Percentiles rank a stretch among this genome's conserved stretches.
These are phyloP conservation scores for Marmota flaviventris DNA, from an alignment of 2,113 vertebrate species.

Conservation along the genomic window DNA sequence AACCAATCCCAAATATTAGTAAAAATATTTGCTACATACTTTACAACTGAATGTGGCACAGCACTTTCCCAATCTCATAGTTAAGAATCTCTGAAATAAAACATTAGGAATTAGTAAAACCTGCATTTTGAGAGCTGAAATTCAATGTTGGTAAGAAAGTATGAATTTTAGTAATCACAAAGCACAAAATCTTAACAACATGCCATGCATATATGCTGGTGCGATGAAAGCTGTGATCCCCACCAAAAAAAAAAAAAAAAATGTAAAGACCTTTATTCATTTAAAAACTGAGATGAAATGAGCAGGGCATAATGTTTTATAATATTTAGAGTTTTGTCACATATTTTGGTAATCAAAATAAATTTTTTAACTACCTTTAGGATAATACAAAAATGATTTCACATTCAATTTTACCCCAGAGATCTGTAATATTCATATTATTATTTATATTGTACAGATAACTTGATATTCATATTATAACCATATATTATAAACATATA, in stretches of 20 bases:
- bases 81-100: background rate
- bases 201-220: background rate
- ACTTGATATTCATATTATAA: background rate
- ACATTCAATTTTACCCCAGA: background rate
- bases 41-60: background rate
- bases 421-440: background rate
- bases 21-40: background rate
- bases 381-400: background rate
- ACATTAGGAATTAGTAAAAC: background rate
- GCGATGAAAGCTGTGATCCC: background rate
- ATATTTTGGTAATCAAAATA: background rate
- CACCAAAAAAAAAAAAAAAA: background rate
- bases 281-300: background rate
- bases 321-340: background rate
- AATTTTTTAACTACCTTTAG: background rate
- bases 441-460: background rate
- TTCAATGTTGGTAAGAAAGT: background rate
- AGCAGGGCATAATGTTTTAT: rapidly evolving
- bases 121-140: background rate
- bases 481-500: background rate
- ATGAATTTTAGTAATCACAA: background rate
- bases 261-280: background rate
- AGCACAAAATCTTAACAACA: background rate
- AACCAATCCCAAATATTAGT: background rate
- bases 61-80: background rate